phyloP scores from a whole-genome alignment of 1,140 invertebrate species.

The Drosophila insularis region DNA sequence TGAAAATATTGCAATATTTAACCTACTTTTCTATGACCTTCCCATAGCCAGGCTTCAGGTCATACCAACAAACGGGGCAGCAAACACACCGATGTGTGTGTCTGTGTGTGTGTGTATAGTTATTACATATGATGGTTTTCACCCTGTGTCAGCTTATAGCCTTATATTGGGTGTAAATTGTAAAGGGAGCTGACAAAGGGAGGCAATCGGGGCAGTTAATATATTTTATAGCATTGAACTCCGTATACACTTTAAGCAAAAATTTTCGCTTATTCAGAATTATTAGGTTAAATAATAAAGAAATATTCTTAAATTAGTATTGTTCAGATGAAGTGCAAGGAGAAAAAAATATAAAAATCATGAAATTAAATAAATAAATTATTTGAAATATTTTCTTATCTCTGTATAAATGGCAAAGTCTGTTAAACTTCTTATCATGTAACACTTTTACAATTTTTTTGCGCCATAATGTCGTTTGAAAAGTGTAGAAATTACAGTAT shows the following conservation, averaged over 20 bases:
- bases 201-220: neutral
- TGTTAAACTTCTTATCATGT: too few species aligned
- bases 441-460: too few species aligned
- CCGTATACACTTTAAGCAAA: neutral
- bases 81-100: slow-evolving; percentile 42
- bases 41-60: slow-evolving; percentile 28
- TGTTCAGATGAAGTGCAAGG: too few species aligned
- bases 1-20: slow-evolving; percentile 69
- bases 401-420: too few species aligned
- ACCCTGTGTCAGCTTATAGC: slow-evolving; percentile 54
- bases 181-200: neutral
- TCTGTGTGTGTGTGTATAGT: slow-evolving; percentile 45
- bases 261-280: neutral
- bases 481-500: too few species aligned
- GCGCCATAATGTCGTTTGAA: too few species aligned
- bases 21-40: slow-evolving; percentile 63
- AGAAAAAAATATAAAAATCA: too few species aligned
- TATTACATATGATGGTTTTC: slow-evolving; percentile 64
- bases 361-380: too few species aligned
- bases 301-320: too few species aligned
- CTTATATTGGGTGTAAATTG: slow-evolving; percentile 15
- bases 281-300: too few species aligned
- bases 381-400: too few species aligned
- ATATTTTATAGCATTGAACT: neutral
- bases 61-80: slow-evolving; percentile 14